phyloP scores from a whole-genome alignment of 2,797 vertebrate genomes.

The Macrochelys suwanniensis region DNA sequence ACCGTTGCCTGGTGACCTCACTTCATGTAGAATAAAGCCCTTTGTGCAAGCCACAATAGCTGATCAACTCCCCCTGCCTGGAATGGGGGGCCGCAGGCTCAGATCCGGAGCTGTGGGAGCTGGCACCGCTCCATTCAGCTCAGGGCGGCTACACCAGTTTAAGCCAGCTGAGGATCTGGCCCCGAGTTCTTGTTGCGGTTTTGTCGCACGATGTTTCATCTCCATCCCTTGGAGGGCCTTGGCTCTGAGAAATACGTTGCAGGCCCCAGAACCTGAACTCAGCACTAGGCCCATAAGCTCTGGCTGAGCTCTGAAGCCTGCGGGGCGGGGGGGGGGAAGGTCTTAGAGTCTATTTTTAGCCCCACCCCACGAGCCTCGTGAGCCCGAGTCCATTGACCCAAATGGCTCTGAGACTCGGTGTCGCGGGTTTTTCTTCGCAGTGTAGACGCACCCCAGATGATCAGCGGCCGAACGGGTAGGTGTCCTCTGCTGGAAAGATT shows the following conservation, averaged over 20 bases:
- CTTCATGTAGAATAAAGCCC: background rate
- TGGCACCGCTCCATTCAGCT: too few species aligned
- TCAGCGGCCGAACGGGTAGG: background rate
- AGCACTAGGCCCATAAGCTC: background rate
- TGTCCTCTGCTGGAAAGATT: background rate
- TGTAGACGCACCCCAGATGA: background rate
- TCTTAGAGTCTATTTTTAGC: background rate
- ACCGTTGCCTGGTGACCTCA: background rate
- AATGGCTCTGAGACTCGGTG: background rate
- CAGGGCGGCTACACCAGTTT: too few species aligned
- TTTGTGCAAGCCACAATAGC: background rate
- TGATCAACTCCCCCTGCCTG: background rate
- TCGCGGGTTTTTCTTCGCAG: background rate
- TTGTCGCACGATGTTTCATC: background rate
- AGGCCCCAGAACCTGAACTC: too few species aligned
- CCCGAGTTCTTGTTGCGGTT: background rate
- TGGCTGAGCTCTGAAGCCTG: background rate
- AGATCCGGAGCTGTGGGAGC: background rate
- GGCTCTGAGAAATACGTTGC: background rate
- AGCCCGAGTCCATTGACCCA: background rate
- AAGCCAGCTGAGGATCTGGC: background rate
- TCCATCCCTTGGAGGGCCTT: background rate
- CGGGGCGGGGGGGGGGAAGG: rapidly evolving
- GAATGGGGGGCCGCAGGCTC: background rate
- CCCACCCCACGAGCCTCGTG: background rate